These are phyloP conservation scores for Tadarida brasiliensis DNA, from an alignment of 2,797 vertebrate species.

Conservation along the genomic window DNA sequence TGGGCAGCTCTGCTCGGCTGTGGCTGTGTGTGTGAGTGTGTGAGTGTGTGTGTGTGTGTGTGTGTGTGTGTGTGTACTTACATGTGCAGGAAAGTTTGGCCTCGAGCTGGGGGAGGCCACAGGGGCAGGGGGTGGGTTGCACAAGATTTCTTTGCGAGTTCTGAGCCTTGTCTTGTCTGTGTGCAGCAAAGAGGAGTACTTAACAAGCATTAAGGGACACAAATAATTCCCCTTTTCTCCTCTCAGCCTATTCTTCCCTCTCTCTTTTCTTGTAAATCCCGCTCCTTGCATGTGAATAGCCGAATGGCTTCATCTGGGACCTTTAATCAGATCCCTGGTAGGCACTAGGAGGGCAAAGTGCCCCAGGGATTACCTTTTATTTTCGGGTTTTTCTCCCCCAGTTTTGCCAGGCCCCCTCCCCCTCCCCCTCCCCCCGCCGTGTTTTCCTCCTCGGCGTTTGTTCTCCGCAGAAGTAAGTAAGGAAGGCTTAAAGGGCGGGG, in stretches of 20 bases:
- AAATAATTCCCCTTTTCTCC: conserved; percentile 92
- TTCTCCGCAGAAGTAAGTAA: conserved; percentile 87
- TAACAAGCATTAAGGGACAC: conserved; percentile 91
- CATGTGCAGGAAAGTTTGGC: neutral
- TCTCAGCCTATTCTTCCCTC: conserved; percentile 88
- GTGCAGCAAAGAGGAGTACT: conserved; percentile 89
- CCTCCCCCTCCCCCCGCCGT: conserved; percentile 73
- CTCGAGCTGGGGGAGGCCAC: neutral
- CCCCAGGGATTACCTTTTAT: conserved; percentile 90
- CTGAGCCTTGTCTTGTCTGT: conserved; percentile 88
- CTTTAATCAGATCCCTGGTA: conserved; percentile 90
- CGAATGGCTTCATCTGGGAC: conserved; percentile 89
- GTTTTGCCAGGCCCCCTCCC: conserved; percentile 75
- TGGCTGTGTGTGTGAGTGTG: neutral
- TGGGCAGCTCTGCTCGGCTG: neutral
- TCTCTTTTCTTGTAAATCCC: conserved; percentile 91
- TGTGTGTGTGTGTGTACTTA: neutral
- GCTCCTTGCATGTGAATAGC: conserved; percentile 91
- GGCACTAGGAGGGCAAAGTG: conserved; percentile 90
- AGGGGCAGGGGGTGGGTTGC: conserved; percentile 68
- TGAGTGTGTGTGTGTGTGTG: neutral
- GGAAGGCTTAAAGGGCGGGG: conserved; percentile 88
- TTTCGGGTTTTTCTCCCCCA: conserved; percentile 85
- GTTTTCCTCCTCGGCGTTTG: conserved; percentile 86
- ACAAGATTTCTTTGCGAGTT: conserved; percentile 82